Evolutionary conservation across 2,113 vertebrate species (phyloP), one percentile per base, ranked within the genome.

Genomic region (Nycticebus coucang): DNA sequence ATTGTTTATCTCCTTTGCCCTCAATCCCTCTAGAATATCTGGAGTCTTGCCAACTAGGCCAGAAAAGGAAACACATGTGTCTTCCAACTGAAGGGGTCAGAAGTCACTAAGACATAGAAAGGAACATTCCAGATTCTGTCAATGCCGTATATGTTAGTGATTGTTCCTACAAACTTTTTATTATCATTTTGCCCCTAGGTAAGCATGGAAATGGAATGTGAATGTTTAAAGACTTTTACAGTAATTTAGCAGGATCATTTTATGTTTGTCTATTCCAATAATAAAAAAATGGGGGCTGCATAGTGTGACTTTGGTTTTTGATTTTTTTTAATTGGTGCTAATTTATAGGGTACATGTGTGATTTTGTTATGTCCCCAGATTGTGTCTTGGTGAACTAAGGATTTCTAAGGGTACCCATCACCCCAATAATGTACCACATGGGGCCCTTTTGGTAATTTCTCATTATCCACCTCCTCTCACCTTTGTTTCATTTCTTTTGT

Each of bases 241-340:
- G 24, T 30, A 75, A 87, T 35, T 84, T 93, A 90, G 35, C 19
- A 93, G 57, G 60, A 45, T 91, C 45, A 75, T 78, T 93, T 89
- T 53, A 59, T 93, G 80, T 77, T 82, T 89, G 57, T 82, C 69
- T 21, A 79, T 28, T 96, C 79, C 62, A 93, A 78, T 88, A 68
- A 77, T 82, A 57, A 94, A 92, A 72, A 41, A 37, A 7, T n/a
- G 11, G 21, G 21, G 17, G 7, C 14, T 83, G 1, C 64, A 24
- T 90, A 90, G 4, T 80, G n/a, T 37, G 7, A 57, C 35, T 93
- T 60, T 60, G 19, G 6, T 68, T 83, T 78, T 93, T 66, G 6
- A 1, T 41, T 21, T 64, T 62, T 60, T 64, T 64, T 26, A 12
- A 10, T 28, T 28, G 26, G 11, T 64, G 28, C 24, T 9, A 26